These are phyloP conservation scores for Mimas tiliae DNA, from an alignment of 2,888 invertebrate species.

Conservation along the genomic window DNA sequence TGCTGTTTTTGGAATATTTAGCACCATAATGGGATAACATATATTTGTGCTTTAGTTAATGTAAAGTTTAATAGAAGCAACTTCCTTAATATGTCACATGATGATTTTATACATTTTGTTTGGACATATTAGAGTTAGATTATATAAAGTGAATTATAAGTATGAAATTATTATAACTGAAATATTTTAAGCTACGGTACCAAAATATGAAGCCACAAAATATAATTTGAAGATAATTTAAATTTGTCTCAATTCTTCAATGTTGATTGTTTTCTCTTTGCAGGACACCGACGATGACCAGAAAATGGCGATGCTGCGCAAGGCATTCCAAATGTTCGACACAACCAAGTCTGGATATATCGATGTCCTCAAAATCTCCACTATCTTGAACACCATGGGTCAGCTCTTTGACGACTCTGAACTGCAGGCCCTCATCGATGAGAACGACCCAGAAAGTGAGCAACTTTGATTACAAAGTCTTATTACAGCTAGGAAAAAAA, in stretches of 20 bases:
- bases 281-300: conserved; percentile 89
- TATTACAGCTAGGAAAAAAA: no score
- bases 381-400: conserved; percentile 97
- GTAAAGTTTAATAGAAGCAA: not conserved
- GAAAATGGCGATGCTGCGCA: conserved; percentile 95
- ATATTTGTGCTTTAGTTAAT: not conserved
- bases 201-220: no score
- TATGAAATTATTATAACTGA: no score
- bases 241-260: conserved; percentile 19
- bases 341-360: conserved; percentile 96
- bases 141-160: not conserved
- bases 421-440: conserved; percentile 93
- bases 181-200: not conserved
- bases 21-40: not conserved
- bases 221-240: not conserved
- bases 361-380: conserved; percentile 95
- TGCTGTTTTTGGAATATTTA: conserved; percentile 5
- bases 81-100: not conserved
- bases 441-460: conserved; percentile 94
- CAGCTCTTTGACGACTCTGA: conserved; percentile 97
- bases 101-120: not conserved
- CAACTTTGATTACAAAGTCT: conserved; percentile 16
- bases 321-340: conserved; percentile 98
- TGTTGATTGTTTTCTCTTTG: conserved; percentile 35
- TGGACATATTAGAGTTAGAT: not conserved